phyloP scores from a whole-genome alignment of 2,888 invertebrate genomes.

The Chymomyza amoena region DNA sequence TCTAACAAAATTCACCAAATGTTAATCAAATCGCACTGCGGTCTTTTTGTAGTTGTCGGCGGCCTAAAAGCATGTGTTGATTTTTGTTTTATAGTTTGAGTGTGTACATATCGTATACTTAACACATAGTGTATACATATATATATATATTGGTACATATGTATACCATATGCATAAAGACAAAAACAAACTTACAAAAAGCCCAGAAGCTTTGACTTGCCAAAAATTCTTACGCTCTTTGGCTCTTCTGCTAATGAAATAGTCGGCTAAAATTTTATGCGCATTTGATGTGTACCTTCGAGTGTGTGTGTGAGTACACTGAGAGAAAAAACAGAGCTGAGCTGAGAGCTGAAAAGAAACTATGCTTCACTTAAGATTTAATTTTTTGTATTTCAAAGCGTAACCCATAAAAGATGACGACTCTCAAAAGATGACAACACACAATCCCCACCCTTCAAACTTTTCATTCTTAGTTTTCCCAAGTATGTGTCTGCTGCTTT shows the following conservation, averaged over 20 bases:
- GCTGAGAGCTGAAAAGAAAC: too few species aligned
- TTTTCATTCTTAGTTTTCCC: too few species aligned
- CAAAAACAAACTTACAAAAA: neutral
- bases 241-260: constrained; percentile 61
- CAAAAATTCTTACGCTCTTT: constrained; percentile 30
- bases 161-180: neutral
- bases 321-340: neutral
- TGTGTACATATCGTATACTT: too few species aligned
- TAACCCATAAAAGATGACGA: too few species aligned
- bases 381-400: too few species aligned
- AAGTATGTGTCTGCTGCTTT: too few species aligned
- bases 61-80: constrained; percentile 44
- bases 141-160: constrained; percentile 6
- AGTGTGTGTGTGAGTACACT: constrained; percentile 1
- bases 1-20: constrained; percentile 27
- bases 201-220: neutral
- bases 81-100: constrained; percentile 22
- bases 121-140: constrained; percentile 5
- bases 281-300: constrained; percentile 10
- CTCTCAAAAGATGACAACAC: too few species aligned
- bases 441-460: too few species aligned
- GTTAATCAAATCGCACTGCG: constrained; percentile 68
- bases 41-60: constrained; percentile 55
- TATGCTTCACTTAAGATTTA: too few species aligned
- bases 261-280: constrained; percentile 42